Evolutionary conservation across 2,797 vertebrate genomes (phyloP), one percentile per base, ranked within the genome.

Genomic region (Novumbra hubbsi): DNA sequence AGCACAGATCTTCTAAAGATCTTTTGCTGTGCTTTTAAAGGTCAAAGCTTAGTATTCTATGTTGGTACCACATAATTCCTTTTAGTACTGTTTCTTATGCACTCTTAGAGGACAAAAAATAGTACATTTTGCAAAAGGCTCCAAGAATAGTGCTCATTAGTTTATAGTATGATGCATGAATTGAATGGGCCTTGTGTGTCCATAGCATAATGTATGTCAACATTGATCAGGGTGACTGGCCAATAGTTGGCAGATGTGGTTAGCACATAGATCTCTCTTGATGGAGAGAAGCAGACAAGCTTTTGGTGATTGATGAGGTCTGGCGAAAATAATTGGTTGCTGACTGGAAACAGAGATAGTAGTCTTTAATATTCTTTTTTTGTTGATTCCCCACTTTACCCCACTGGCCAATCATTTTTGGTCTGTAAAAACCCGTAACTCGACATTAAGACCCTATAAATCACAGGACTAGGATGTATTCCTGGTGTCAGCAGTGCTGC

Each of bases 251-350:
- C 41, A 11, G 41, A 45, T 73, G 57, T 76, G 70, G 82, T 88
- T 83, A 85, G 73, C 74, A 89, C 83, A 86, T 84, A 68, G 76
- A 80, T 71, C 27, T 85, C 83, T 85, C 81, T 87, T 90, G 82
- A 55, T 55, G n/a, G 19, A 21, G 84, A 88, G 84, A 77, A 60
- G 76, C 68, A 74, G 72, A 76, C 7, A 19, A 50, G 76, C 67
- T 77, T 78, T 70, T 68, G 28, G 60, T 74, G 73, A 76, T 66
- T 63, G 71, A 83, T 73, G 75, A 81, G 71, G 75, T 80, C 70
- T 90, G 84, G 85, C 9, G 84, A 87, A 48, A 76, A 81, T 76
- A 68, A 79, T 83, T 80, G 82, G 77, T 82, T 80, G 49, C 78
- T 38, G 52, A 79, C 67, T 28, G 38, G n/a, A 63, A 81, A 68